phyloP scores from a whole-genome alignment of 2,113 vertebrate species.

The Onychostoma macrolepis region DNA sequence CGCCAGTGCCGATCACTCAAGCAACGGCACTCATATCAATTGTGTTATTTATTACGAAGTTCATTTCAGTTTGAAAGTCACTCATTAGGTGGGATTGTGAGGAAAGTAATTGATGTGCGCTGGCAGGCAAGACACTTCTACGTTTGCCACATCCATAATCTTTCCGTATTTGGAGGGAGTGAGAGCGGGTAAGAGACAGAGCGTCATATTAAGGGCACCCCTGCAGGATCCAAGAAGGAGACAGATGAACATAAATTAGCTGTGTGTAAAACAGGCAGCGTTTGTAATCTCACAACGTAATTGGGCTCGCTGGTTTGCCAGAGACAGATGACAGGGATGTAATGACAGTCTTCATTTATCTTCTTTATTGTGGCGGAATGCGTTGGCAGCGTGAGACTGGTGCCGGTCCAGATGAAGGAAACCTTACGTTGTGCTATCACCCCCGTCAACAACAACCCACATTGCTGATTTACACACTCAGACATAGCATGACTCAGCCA shows the following conservation, averaged over 20 bases:
- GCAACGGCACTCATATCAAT: slow-evolving; percentile 30
- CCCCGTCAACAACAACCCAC: slow-evolving; percentile 30
- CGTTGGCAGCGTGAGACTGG: slow-evolving; percentile 43
- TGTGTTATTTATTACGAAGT: slow-evolving; percentile 34
- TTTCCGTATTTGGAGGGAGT: slow-evolving; percentile 37
- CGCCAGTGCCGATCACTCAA: slow-evolving; percentile 42
- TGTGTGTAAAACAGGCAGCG: slow-evolving; percentile 59
- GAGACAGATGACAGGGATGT: slow-evolving; percentile 55
- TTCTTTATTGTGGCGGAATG: slow-evolving; percentile 60
- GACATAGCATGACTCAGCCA: slow-evolving; percentile 28
- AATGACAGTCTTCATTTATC: slow-evolving; percentile 61
- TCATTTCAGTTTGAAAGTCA: slow-evolving; percentile 30
- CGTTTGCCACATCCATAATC: slow-evolving; percentile 50
- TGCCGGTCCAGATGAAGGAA: slow-evolving; percentile 33
- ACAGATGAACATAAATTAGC: slow-evolving; percentile 64
- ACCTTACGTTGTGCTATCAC: neutral
- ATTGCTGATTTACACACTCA: slow-evolving; percentile 18
- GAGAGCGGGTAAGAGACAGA: neutral
- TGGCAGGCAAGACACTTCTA: slow-evolving; percentile 43
- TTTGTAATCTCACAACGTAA: slow-evolving; percentile 60
- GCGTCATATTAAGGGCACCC: slow-evolving; percentile 35
- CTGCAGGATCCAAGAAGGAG: slow-evolving; percentile 44
- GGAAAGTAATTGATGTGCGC: slow-evolving; percentile 51
- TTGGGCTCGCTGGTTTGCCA: slow-evolving; percentile 51
- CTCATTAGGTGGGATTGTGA: slow-evolving; percentile 42